Base-by-base conservation (phyloP, 2,113 vertebrate genomes). In the Limanda limanda region DNA sequence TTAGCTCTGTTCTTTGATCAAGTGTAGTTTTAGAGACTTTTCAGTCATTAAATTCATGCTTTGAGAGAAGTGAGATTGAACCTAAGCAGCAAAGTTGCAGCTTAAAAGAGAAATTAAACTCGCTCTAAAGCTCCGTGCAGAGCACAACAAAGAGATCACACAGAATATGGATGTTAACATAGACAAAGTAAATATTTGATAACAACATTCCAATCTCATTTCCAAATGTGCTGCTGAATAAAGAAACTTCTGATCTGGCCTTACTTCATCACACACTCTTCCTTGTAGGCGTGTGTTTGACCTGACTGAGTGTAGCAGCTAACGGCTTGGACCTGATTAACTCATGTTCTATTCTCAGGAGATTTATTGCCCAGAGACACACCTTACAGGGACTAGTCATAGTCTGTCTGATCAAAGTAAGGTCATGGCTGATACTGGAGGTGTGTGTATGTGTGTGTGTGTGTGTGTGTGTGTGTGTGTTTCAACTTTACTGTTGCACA, bases 341-440 rank as follows among this genome's bases (percentile, higher is more conserved):
- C 70, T 63, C 66, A 2, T 85, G 85, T 86, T 86, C 71, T 74
- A 81, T 86, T 74, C 78, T 79, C 35, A 14, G 68, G 18, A 71
- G 57, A 75, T 91, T 90, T 91, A 91, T 89, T 70, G 82, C 78
- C 17, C 8, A n/a, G 48, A 5, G 82, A 87, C 91, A 89, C 91
- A 72, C 91, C 91, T 88, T 79, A n/a, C 48, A 54, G 15, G 23
- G 47, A 78, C 51, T 63, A 86, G 88, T 80, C 82, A 87, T 69
- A 88, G 82, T 84, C 84, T 83, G 76, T 85, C 73, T 79, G 71
- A 84, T 85, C 52, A 75, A 76, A 90, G 88, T 74, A 59, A 74
- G 89, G 88, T 79, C 85, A 89, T 35, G 42, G 77, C 64, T 76
- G 60, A 74, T 75, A 72, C 24, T 42, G 35, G 5, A 20, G 78